phyloP scores from a whole-genome alignment of 2,888 invertebrate species.

The Agrotis exclamationis region DNA sequence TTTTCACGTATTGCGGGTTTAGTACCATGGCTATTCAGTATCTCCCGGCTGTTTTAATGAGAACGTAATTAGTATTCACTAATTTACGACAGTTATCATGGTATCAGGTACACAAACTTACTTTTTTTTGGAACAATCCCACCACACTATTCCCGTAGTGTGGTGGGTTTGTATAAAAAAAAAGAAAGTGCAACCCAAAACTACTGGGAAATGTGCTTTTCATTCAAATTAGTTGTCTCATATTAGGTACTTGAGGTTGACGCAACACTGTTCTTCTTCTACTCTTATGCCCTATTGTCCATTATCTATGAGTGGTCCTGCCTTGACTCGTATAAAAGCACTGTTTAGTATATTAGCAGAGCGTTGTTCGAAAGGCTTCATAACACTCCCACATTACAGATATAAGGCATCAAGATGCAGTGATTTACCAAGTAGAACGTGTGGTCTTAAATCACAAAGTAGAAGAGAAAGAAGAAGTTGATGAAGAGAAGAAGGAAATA shows the following conservation, averaged over 20 bases:
- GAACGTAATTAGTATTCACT: neutral
- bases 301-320: too few relatives aligned
- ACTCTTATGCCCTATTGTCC: neutral
- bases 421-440: slow-evolving; percentile 75
- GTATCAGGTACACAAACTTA: too few relatives aligned
- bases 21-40: too few relatives aligned
- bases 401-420: slow-evolving; percentile 82
- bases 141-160: too few relatives aligned
- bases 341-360: neutral
- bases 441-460: slow-evolving; percentile 65
- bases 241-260: neutral
- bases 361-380: neutral
- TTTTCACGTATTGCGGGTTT: too few relatives aligned
- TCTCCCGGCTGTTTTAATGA: too few relatives aligned
- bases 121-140: too few relatives aligned
- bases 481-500: slow-evolving; percentile 21
- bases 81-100: neutral
- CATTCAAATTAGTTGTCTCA: neutral
- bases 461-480: slow-evolving; percentile 15
- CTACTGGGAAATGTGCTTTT: neutral
- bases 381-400: slow-evolving; percentile 68
- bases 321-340: too few relatives aligned
- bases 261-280: neutral
- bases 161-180: too few relatives aligned
- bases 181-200: too few relatives aligned